Evolutionary conservation across 2,797 vertebrate species (phyloP).

Genomic region (Chaetophractus vellerosus): DNA sequence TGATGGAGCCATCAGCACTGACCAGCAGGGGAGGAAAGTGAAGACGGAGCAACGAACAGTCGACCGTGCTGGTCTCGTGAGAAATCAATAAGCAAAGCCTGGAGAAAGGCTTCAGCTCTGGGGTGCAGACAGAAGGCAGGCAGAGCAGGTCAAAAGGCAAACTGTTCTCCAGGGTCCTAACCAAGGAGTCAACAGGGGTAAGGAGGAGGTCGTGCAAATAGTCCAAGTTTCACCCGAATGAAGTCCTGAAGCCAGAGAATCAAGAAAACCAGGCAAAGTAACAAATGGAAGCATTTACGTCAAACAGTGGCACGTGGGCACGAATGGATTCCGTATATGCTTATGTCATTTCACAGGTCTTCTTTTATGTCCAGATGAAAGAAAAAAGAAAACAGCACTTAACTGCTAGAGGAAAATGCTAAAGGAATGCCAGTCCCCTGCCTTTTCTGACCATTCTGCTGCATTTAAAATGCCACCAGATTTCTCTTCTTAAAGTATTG

Average conservation of each 20-base stretch:
- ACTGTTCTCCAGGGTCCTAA: neutral
- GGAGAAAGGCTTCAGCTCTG: neutral
- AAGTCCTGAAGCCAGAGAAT: neutral
- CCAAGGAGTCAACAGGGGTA: neutral
- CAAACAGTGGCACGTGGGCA: accelerated
- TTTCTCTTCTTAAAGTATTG: constrained; percentile 43
- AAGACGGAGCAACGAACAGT: neutral
- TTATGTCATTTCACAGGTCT: neutral
- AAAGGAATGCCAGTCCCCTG: neutral
- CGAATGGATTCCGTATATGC: neutral
- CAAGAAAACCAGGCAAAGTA: neutral
- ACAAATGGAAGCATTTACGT: neutral
- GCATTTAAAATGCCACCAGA: constrained; percentile 12
- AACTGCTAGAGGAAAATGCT: neutral
- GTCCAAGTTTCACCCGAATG: neutral
- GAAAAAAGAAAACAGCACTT: neutral
- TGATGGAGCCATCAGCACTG: neutral
- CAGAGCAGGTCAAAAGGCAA: constrained; percentile 8
- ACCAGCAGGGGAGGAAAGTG: neutral
- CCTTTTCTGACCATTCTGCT: neutral
- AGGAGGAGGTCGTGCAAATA: neutral
- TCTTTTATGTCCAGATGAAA: neutral
- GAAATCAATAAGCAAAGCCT: neutral
- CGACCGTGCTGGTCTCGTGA: neutral
- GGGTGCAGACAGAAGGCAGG: neutral